Base-by-base conservation (phyloP, 2,888 invertebrate species). In the Chloromyia formosa region DNA sequence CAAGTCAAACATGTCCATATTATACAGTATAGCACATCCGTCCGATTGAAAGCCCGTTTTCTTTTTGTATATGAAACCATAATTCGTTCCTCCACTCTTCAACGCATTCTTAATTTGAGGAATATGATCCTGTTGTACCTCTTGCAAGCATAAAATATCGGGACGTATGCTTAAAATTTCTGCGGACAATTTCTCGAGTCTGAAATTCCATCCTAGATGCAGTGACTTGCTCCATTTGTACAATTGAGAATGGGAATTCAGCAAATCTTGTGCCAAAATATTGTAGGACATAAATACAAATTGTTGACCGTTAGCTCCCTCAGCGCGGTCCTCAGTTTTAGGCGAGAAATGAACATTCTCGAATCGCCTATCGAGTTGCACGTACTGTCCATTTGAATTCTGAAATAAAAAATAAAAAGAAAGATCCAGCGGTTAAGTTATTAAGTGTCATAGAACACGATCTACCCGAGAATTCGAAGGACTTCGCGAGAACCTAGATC, bases 1-100 rank as follows among this genome's bases (percentile, higher is more conserved):
- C 73, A 95, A 82, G 58, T 88, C 85, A 79, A 98, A 93, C 74
- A 90, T 86, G 20, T 88, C 85, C 9, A 85, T 83, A 79, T 91
- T 92, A 83, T 90, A 97, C 82, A 94, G 93, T 56, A 97, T 92
- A 0, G 97, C 95, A 84, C 97, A 95, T 0, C 98, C 98, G 85
- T 99, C 98, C 10, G 87, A 86, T 80, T 94, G 90, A 45, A 86
- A 86, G 0, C 93, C 93, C 0, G 96, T 96, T 81, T 95, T 90
- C 83, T 93, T 92, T 84, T 96, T 95, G 83, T 89, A 97, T 2
- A 94, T 82, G 64, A 93, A 91, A 40, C 86, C 84, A 81, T 94
- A 95, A 1, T 95, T 94, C 84, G 86, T 83, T n/a, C 14, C 49
- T 2, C 49, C 16, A 73, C 82, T 80, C 75, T 86, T 86, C 75